Evolutionary conservation across 2,113 vertebrate species (phyloP).

Genomic region (Ploceus nigricollis): DNA sequence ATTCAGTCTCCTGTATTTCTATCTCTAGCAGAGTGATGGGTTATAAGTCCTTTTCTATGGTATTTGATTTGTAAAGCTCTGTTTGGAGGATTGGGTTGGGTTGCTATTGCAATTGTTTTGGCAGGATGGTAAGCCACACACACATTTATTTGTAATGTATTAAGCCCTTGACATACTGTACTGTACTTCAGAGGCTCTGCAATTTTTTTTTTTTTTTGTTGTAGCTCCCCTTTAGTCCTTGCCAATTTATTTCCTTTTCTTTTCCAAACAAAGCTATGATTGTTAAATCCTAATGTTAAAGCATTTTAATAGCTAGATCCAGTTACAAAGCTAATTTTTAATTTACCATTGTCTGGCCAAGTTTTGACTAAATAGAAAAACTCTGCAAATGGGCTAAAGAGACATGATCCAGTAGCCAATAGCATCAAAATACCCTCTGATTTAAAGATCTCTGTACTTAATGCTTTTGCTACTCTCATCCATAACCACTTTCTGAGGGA

Average conservation of each 20-base stretch:
- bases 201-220: background rate
- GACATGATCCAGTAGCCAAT: background rate
- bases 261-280: constrained; percentile 27
- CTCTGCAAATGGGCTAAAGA: background rate
- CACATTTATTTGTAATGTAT: constrained; percentile 22
- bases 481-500: background rate
- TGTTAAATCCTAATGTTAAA: background rate
- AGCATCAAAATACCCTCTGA: background rate
- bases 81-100: background rate
- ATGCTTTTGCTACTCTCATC: background rate
- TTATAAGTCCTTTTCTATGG: background rate
- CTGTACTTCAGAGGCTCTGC: background rate
- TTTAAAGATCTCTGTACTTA: background rate
- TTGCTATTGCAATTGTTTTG: background rate
- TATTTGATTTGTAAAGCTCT: background rate
- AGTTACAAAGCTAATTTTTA: background rate
- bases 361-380: background rate
- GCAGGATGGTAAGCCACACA: background rate
- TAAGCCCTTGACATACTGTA: constrained; percentile 13
- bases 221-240: background rate
- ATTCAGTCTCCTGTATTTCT: background rate
- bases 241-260: constrained; percentile 17
- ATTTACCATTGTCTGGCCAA: background rate
- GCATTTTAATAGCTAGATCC: constrained; percentile 13
- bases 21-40: background rate